Evolutionary conservation across 2,797 vertebrate genomes (phyloP).

Genomic region (Pogonophryne albipinna): DNA sequence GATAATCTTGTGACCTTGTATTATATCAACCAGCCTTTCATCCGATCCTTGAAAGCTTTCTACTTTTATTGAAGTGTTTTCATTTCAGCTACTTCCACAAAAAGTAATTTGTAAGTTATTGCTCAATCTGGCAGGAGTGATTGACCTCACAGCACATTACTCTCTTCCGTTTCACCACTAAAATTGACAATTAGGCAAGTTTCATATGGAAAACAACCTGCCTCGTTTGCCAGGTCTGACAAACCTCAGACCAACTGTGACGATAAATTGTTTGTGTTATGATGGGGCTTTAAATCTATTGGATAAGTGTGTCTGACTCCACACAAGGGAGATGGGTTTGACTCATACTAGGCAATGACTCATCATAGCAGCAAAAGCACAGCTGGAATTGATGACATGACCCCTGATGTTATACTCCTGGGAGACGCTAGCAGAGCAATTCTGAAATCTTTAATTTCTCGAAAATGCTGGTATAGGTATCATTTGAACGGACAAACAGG

Average conservation of each 20-base stretch:
- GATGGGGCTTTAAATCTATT: too few species aligned
- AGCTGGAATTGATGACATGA: too few species aligned
- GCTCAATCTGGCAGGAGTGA: conserved; percentile 46
- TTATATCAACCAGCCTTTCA: not conserved
- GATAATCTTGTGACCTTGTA: not conserved
- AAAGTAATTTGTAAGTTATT: conserved; percentile 51
- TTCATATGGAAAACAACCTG: not conserved
- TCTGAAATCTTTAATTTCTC: too few species aligned
- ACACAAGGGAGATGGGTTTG: too few species aligned
- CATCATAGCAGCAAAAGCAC: too few species aligned
- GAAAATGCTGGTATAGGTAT: too few species aligned
- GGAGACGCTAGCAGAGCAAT: too few species aligned
- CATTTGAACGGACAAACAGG: too few species aligned
- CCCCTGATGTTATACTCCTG: too few species aligned
- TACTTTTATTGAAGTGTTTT: conserved; percentile 24
- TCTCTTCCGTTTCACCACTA: conserved; percentile 42
- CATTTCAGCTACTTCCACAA: conserved; percentile 33
- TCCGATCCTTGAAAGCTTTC: not conserved
- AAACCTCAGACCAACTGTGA: not conserved
- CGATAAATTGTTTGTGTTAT: not conserved
- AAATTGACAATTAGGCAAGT: conserved; percentile 28
- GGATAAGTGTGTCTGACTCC: too few species aligned
- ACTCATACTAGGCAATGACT: too few species aligned
- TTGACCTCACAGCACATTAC: conserved; percentile 47
- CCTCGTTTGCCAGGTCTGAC: not conserved